phyloP scores from a whole-genome alignment of 2,113 vertebrate species.

The Neogale vison region DNA sequence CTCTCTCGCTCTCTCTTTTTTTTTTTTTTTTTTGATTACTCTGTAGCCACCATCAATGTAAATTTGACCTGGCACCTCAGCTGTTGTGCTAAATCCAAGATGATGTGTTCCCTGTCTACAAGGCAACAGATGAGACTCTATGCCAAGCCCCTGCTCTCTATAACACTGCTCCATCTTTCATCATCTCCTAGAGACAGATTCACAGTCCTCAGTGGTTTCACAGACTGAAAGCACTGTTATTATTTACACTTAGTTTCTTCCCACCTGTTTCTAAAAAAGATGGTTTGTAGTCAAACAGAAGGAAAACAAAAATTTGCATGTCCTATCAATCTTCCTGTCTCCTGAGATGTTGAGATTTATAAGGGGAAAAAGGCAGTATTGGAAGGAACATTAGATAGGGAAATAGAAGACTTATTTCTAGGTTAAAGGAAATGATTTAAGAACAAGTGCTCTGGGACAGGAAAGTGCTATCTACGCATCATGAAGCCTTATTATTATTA shows the following conservation, averaged over 20 bases:
- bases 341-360: neutral
- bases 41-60: neutral
- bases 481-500: neutral
- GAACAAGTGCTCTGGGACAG: neutral
- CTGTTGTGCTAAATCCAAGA: neutral
- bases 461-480: neutral
- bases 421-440: neutral
- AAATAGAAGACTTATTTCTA: neutral
- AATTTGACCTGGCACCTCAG: neutral
- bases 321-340: conserved; percentile 31
- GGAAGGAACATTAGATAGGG: neutral
- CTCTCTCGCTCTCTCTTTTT: neutral
- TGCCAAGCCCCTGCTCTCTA: neutral
- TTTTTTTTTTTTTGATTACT: neutral
- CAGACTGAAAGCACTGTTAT: neutral
- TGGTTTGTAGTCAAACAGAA: neutral
- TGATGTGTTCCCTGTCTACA: conserved; percentile 32
- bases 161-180: conserved; percentile 4
- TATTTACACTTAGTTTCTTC: conserved; percentile 67
- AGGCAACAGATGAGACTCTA: neutral
- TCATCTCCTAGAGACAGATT: conserved; percentile 52
- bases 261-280: neutral
- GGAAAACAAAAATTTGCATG: conserved; percentile 31
- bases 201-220: conserved; percentile 23
- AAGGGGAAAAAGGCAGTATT: neutral